Evolutionary conservation across 2,113 vertebrate genomes (phyloP), one percentile per base, ranked within the genome.

Genomic region (Centrocercus urophasianus): DNA sequence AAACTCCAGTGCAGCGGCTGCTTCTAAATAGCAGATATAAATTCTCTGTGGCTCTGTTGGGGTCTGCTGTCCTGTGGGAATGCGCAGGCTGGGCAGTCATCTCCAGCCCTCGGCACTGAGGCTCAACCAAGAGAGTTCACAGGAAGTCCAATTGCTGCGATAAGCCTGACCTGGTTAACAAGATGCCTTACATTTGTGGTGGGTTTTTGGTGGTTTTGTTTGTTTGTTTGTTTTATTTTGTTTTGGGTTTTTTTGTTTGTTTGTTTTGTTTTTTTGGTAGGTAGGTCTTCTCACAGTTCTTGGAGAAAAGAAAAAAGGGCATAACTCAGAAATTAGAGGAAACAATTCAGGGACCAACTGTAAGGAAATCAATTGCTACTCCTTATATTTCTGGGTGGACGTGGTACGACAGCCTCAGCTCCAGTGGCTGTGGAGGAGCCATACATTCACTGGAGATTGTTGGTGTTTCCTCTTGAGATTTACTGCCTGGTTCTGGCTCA

Each of bases 361-460:
- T 52, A 32, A n/a, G 11, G 16, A 42, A 59, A 65, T 48, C 34
- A 43, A 30, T 84, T 19, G 4, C 18, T 61, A 21, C 52, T 86
- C 30, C 40, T 84, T 22, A 10, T 28, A 8, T 50, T 43, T 59
- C 48, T 27, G 73, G 24, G 13, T 42, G 36, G 43, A 59, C 50
- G 10, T 25, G 50, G 8, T 45, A 45, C 18, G 54, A 64, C 64
- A 63, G 6, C 28, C 19, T 82, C 36, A 81, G 38, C 36, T 63
- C 11, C 59, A 75, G 12, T 0, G 0, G 43, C 40, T 73, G 48
- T 0, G 2, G 63, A 40, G 65, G 82, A 76, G 40, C 50, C n/a
- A 13, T 6, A 40, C 12, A 18, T 72, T 72, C 52, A n/a, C 11
- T 18, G 20, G 0, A 3, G 24, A 14, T 52, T 43, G 42, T 78